These are phyloP conservation scores for Nothocercus nigrocapillus DNA, from an alignment of 2,113 vertebrate genomes.

Conservation along the genomic window DNA sequence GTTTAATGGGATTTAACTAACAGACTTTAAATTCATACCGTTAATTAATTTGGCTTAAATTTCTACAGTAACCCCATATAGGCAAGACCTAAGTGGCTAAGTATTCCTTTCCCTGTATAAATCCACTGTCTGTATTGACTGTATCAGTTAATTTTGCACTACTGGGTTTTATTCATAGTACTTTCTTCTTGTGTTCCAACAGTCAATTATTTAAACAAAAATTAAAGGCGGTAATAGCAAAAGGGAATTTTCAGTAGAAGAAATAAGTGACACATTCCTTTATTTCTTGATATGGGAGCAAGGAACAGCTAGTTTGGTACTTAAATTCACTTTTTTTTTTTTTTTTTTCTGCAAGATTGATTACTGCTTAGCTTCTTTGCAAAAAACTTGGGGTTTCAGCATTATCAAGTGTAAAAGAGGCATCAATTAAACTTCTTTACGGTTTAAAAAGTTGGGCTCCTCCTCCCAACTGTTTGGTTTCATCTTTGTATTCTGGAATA, in stretches of 20 bases:
- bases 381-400: neutral
- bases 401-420: neutral
- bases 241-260: neutral
- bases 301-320: neutral
- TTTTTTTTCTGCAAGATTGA: neutral
- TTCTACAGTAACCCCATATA: neutral
- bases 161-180: neutral
- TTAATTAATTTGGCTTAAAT: constrained; percentile 45
- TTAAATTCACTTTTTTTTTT: neutral
- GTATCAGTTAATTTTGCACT: neutral
- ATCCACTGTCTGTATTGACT: neutral
- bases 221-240: neutral
- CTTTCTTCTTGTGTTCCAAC: neutral
- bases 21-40: neutral
- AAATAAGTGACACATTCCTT: neutral
- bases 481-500: neutral
- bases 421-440: neutral
- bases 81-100: neutral
- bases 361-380: neutral
- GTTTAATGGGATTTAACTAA: constrained; percentile 47
- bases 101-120: neutral
- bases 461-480: neutral
- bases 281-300: neutral
- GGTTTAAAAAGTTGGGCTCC: neutral
- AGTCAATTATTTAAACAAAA: neutral